These are phyloP conservation scores for Pyrocoelia pectoralis DNA, from an alignment of 2,888 invertebrate species.

Conservation along the genomic window DNA sequence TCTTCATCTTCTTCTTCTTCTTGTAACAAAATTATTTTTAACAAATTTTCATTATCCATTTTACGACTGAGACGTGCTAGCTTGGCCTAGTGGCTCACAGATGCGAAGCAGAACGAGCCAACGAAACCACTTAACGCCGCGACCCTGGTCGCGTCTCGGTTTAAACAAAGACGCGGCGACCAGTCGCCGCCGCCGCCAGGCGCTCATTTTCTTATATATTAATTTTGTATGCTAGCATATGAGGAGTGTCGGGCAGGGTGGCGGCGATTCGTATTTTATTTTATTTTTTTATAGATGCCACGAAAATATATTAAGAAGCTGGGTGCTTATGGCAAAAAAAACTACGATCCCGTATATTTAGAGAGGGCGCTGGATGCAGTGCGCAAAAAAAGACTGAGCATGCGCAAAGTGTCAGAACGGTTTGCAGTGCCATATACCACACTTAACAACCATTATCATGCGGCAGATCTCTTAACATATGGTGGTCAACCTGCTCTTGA, in stretches of 20 bases:
- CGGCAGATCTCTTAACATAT: constrained; percentile 2
- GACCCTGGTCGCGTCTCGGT: too few species aligned
- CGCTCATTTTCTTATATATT: too few species aligned
- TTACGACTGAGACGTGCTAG: too few species aligned
- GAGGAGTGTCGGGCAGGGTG: too few species aligned
- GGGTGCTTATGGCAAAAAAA: constrained; percentile 13
- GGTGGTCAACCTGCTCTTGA: constrained; percentile 7
- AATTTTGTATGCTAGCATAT: too few species aligned
- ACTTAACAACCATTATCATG: constrained; percentile 6
- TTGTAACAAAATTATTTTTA: too few species aligned
- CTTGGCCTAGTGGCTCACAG: too few species aligned
- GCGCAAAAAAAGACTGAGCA: neutral
- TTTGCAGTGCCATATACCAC: neutral
- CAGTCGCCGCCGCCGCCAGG: too few species aligned
- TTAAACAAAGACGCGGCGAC: too few species aligned
- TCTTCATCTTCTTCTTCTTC: neutral
- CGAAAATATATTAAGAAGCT: constrained; percentile 10
- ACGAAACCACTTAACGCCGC: too few species aligned
- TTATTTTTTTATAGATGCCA: constrained; percentile 10
- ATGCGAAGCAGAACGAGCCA: too few species aligned
- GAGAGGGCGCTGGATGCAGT: constrained; percentile 10
- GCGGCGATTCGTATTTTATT: neutral
- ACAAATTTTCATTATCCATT: too few species aligned
- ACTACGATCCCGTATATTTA: constrained; percentile 4
- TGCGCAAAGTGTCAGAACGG: constrained; percentile 8